These are phyloP conservation scores for Phoeniculus purpureus DNA, from an alignment of 2,797 vertebrate genomes.

Conservation along the genomic window DNA sequence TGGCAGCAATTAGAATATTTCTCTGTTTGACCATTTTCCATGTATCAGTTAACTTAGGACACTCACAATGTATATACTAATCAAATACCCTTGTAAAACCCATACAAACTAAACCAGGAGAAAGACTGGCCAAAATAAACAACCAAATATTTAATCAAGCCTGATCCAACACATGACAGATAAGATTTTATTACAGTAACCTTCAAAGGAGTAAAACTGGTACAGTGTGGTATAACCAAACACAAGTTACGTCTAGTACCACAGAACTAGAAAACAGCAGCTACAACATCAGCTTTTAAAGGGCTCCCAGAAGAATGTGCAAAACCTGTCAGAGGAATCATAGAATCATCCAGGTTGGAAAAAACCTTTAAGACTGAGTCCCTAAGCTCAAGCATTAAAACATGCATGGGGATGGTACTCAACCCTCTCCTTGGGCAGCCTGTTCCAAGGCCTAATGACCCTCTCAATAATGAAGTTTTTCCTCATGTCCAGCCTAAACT, in stretches of 20 bases:
- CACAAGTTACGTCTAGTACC: not conserved
- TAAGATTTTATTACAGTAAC: not conserved
- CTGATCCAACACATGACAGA: not conserved
- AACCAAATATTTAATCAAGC: not conserved
- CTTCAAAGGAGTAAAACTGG: not conserved
- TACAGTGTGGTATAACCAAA: not conserved
- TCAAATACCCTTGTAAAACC: not conserved
- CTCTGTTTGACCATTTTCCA: not conserved
- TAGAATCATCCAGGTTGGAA: too few species aligned
- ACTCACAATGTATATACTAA: not conserved
- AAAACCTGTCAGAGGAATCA: not conserved
- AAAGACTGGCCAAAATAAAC: constrained; percentile 5
- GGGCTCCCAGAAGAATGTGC: not conserved
- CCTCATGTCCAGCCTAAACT: too few species aligned
- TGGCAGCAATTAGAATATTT: not conserved
- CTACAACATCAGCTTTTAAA: not conserved
- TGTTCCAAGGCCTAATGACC: too few species aligned
- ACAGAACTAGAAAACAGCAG: not conserved
- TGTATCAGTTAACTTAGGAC: not conserved
- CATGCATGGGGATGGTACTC: too few species aligned
- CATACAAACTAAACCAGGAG: not conserved
- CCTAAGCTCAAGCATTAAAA: too few species aligned
- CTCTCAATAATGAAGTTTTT: too few species aligned
- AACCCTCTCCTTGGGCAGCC: too few species aligned
- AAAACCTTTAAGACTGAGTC: too few species aligned